Evolutionary conservation across 2,797 vertebrate species (phyloP).

Genomic region (Stomatorhinus walkeri): DNA sequence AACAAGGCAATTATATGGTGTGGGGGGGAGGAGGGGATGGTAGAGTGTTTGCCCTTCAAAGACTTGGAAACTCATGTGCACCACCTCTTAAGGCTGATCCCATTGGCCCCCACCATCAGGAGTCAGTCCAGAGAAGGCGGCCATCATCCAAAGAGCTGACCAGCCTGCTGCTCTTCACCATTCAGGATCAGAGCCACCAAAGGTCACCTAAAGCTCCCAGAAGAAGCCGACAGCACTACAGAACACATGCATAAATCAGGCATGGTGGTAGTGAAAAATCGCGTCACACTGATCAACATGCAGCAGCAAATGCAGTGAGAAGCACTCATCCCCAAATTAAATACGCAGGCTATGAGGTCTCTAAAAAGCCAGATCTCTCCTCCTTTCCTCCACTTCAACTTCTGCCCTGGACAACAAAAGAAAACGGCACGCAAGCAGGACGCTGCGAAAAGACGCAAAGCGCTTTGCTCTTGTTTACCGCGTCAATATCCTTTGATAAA

Average conservation of each 20-base stretch:
- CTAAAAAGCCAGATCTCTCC: not conserved
- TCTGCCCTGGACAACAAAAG: not conserved
- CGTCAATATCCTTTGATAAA: not conserved
- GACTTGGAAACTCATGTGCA: constrained; percentile 7
- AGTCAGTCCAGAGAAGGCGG: not conserved
- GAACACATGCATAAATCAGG: not conserved
- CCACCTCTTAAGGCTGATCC: constrained; percentile 15
- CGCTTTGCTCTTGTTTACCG: not conserved
- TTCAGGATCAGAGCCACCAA: not conserved
- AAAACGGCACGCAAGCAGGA: not conserved
- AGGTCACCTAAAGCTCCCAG: not conserved
- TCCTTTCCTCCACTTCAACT: not conserved
- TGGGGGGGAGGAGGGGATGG: constrained; percentile 15
- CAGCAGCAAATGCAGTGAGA: not conserved
- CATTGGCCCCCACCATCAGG: not conserved
- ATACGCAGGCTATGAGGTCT: not conserved
- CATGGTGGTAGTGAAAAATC: not conserved
- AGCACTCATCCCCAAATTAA: not conserved
- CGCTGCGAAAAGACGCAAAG: not conserved
- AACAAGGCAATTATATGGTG: constrained; percentile 45
- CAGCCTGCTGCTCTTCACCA: not conserved
- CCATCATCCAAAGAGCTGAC: not conserved
- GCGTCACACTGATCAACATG: not conserved
- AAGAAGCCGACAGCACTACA: not conserved
- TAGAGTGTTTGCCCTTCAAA: constrained; percentile 26